Conservation (phyloP, 2,113 vertebrate genomes). For the Bubo scandiacus region DNA sequence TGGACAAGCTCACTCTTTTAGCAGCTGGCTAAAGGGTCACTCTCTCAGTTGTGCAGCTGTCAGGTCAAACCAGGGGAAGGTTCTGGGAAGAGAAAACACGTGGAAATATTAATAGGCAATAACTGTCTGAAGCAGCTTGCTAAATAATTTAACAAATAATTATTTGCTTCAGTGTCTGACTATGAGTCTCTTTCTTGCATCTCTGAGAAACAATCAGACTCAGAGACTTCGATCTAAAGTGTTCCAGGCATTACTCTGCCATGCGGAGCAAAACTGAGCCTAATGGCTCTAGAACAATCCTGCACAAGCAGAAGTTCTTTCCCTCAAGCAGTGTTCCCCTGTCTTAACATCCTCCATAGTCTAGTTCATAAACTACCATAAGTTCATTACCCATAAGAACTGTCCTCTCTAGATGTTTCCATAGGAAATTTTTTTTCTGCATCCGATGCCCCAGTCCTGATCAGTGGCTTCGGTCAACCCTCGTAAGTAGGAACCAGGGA, state of each 20-base stretch:
- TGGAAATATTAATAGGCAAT: not conserved
- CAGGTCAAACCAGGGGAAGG: constrained; percentile 80
- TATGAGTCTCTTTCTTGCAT: not conserved
- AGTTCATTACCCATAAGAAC: not conserved
- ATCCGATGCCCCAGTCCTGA: not conserved
- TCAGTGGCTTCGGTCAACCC: not conserved
- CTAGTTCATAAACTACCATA: not conserved
- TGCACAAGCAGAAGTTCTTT: not conserved
- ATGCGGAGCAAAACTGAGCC: not conserved
- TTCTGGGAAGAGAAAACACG: constrained; percentile 51
- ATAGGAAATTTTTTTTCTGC: not conserved
- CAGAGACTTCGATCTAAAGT: not conserved
- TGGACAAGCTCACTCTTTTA: constrained; percentile 43
- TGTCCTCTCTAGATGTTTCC: not conserved
- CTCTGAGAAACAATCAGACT: not conserved
- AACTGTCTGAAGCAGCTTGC: not conserved
- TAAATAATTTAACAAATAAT: not conserved
- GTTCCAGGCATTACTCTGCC: not conserved
- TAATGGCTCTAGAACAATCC: not conserved
- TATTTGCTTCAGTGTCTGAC: not conserved
- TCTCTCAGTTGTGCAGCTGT: constrained; percentile 67
- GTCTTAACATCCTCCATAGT: not conserved
- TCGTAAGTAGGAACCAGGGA: not conserved
- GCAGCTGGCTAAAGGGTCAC: constrained; percentile 60
- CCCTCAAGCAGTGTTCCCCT: not conserved